Evolutionary conservation across 2,797 vertebrate genomes (phyloP), one percentile per base, ranked within the genome.

Genomic region (Leptodactylus fallax): DNA sequence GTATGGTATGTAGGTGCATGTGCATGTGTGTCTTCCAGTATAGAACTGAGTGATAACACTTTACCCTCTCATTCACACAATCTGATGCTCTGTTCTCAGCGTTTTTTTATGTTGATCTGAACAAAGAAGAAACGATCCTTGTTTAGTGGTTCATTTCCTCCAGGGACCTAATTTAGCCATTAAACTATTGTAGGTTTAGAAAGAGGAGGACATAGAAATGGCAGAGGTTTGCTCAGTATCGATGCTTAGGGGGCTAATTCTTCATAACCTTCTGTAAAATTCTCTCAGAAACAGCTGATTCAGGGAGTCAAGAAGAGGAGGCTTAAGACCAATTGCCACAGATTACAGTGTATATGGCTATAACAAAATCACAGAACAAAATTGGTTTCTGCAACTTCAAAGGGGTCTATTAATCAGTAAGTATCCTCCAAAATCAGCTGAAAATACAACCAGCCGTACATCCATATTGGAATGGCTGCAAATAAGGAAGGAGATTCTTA

Each of bases 161-260:
- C 12, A 91, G 94, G 94, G 94, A 95, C 90, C 92, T 94, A 95
- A 94, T 95, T 95, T 95, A 94, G 93, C 93, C 94, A 95, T 95
- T 94, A 83, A 85, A 86, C 84, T 89, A 93, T 91, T 94, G 92
- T 90, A 95, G 93, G 94, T 94, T 94, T 91, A 91, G 90, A 94
- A 93, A 92, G 92, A 93, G 90, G 91, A 85, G 93, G 90, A 93
- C 76, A 90, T 93, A 90, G 89, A 93, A 94, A 94, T 85, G 92
- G 90, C 92, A 90, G 6, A 87, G 91, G 92, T 93, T 94, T 94
- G 93, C 88, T 90, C 89, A 14, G 63, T 95, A 94, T 93, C 93
- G 93, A 93, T 94, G 94, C 92, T 94, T 93, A 79, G 85, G 85
- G 81, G 78, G 88, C 92, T 92, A 90, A 90, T 93, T 94, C 92